phyloP scores from a whole-genome alignment of 2,113 vertebrate species.

The Pelecanus crispus region DNA sequence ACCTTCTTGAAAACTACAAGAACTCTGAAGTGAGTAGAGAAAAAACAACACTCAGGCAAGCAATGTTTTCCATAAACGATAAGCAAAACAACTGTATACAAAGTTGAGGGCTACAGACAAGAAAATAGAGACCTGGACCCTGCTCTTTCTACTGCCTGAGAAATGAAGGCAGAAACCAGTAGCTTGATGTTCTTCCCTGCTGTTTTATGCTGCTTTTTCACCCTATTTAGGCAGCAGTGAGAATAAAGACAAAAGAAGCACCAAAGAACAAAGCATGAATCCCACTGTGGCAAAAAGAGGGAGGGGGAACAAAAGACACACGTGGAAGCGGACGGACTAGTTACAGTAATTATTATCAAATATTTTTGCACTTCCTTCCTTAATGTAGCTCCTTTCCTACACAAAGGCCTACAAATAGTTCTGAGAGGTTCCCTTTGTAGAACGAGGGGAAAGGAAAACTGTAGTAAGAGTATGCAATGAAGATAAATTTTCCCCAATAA shows the following conservation, averaged over 20 bases:
- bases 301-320: not conserved
- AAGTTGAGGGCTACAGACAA: not conserved
- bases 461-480: not conserved
- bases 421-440: not conserved
- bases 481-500: slow-evolving; percentile 45
- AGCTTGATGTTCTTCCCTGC: not conserved
- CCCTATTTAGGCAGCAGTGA: not conserved
- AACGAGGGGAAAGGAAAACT: not conserved
- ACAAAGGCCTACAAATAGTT: slow-evolving; percentile 3
- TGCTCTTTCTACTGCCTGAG: not conserved
- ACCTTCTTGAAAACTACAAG: not conserved
- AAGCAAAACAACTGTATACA: not conserved
- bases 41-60: not conserved
- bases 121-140: not conserved
- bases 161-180: not conserved
- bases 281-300: not conserved
- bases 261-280: not conserved
- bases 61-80: not conserved
- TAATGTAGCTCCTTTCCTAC: slow-evolving; percentile 8
- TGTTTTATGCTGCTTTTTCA: not conserved
- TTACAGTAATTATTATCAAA: slow-evolving; percentile 38
- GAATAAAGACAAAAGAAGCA: not conserved
- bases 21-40: not conserved
- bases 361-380: slow-evolving; percentile 45
- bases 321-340: slow-evolving; percentile 11